A percentile compares a stretch with the other conserved stretches of the same genome.
Evolutionary conservation across 2,113 vertebrate genomes (phyloP).

Genomic region (Lontra canadensis): DNA sequence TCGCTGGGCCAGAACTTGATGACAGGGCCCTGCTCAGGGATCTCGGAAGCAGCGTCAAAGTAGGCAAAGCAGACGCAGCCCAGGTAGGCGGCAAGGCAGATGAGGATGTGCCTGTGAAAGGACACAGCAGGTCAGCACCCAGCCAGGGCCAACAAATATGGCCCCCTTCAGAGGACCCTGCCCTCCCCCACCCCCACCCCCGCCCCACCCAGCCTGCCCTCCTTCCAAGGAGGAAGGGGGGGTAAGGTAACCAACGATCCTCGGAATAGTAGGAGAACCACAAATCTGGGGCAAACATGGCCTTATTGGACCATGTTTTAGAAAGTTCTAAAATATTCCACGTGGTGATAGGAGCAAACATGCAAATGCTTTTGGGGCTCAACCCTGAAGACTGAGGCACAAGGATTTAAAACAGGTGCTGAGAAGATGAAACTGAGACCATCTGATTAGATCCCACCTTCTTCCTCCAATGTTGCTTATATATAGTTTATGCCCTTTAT

Average conservation of each 20-base stretch:
- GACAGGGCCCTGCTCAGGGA: constrained; percentile 96
- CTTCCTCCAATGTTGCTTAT: neutral
- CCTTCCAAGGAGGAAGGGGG: neutral
- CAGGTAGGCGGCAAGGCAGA: constrained; percentile 96
- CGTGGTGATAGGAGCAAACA: neutral
- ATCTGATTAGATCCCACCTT: neutral
- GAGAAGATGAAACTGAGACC: neutral
- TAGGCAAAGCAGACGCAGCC: constrained; percentile 99
- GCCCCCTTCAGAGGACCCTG: accelerated
- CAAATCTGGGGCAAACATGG: neutral
- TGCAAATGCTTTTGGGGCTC: neutral
- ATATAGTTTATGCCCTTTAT: neutral
- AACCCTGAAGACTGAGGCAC: neutral
- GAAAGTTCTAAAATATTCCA: neutral
- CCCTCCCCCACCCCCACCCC: no score
- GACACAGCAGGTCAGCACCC: neutral
- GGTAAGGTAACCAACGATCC: neutral
- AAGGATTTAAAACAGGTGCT: neutral
- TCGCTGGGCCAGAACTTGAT: constrained; percentile 99
- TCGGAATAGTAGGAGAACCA: neutral
- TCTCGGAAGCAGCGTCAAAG: constrained; percentile 95
- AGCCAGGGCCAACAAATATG: neutral
- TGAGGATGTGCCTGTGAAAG: constrained; percentile 94
- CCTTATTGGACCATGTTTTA: no score
- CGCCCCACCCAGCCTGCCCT: no score